Evolutionary conservation across 2,888 invertebrate genomes (phyloP), one percentile per base, ranked within the genome.

Genomic region (Papilio protenor): DNA sequence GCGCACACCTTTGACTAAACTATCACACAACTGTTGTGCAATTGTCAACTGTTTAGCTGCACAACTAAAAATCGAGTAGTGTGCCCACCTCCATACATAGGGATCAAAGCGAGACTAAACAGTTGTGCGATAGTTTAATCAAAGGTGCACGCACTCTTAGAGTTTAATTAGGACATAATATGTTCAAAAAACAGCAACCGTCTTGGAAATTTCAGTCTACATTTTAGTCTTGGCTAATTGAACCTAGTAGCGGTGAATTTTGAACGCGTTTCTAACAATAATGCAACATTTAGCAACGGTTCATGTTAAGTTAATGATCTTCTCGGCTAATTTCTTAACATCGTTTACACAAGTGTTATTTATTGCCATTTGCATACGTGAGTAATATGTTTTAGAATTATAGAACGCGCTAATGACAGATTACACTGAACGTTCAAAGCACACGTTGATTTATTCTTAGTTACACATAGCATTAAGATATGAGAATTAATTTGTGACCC

Each of bases 311-410:
- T 78, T 76, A 79, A 79, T 77, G 77, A 78, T 81, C 77, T 80
- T 82, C 79, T 79, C 66, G 75, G 80, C 76, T 81, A 84, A 83
- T 82, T 83, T 82, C 82, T 82, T 83, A 83, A 83, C 81, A 80
- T 75, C 74, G 61, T 81, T 83, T 84, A 79, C 79, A 72, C 80
- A 79, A 79, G 78, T 80, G 79, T 83, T 82, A 85, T 80, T 77
- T 82, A 84, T 84, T 81, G 79, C 80, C 74, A 81, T 85, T 83
- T 83, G 80, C 79, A 81, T 81, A 81, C 80, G 76, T 81, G 76
- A 83, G 83, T 73, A 80, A 79, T 82, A 81, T 78, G 75, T 78
- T 64, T 40, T 40, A 71, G 55, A 76, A 40, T 27, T 76, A 76
- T 59, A n/a, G 55, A 55, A 80, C 64, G 59, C 61, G 47, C 64